Base-by-base conservation (phyloP, 1,140 invertebrate genomes). In the Protaetia brevitarsis region DNA sequence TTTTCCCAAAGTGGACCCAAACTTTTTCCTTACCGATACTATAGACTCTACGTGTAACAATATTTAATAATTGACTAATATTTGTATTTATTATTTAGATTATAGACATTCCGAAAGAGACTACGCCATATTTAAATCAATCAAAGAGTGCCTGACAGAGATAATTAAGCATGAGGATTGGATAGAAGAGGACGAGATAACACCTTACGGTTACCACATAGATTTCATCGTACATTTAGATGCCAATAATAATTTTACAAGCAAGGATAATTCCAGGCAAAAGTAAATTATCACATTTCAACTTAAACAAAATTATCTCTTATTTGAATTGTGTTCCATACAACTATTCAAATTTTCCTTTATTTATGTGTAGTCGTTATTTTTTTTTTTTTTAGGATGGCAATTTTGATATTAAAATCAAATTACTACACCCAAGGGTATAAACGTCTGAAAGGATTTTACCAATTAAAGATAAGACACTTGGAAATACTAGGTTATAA, bases 401-500 rank as follows among this genome's bases (percentile, higher is more conserved):
- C 80, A 59, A 76, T 82, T 41, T 64, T 82, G 5, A 58, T 82
- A 62, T 65, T 79, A 0, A 74, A 75, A 29, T 56, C 76, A 10
- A 76, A 79, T 58, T 74, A 75, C n/a, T 80, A 79, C 67, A 74
- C 73, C 8, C 73, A 61, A 59, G 41, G 72, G 27, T 68, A 73
- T 61, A 68, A 69, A 4, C 71, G 78, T 2, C 41, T 83, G 34
- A 79, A 76, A 28, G 82, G 82, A 2, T 69, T 74, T 1, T 76
- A 79, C 56, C 77, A 77, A 21, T 66, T 83, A 31, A 81, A 80
- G 67, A 78, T 79, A 13, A 76, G 84, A 66, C 85, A 87, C 76
- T 74, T 87, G 37, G 85, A 87, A 77, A 84, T 87, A 61, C 74
- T 87, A 66, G 85, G 85, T 10, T 87, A 85, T 66, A 79, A 78